These are phyloP conservation scores for Pseudochromis fuscus DNA, from an alignment of 2,797 vertebrate genomes.

Conservation along the genomic window DNA sequence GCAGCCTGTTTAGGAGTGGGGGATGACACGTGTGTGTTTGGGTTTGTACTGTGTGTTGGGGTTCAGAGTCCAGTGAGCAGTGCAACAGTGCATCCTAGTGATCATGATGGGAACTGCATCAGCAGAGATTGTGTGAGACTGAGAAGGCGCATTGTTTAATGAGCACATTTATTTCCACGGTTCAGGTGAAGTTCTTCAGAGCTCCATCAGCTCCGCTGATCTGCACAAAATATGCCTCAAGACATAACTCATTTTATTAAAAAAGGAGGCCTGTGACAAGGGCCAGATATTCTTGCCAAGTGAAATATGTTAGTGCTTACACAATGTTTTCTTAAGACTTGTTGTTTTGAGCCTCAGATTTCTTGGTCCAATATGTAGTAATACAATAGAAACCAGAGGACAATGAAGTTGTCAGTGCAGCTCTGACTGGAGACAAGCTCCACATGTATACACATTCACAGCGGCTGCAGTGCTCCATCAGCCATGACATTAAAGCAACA, in stretches of 20 bases:
- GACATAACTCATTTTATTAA: constrained; percentile 8
- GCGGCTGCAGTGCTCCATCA: constrained; percentile 5
- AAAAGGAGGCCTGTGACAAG: constrained; percentile 50
- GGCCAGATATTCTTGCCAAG: constrained; percentile 62
- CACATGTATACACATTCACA: constrained; percentile 1
- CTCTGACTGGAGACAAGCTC: constrained; percentile 7
- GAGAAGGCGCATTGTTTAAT: background rate
- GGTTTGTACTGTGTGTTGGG: constrained; percentile 13
- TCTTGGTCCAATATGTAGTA: constrained; percentile 48
- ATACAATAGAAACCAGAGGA: constrained; percentile 47
- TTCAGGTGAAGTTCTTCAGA: constrained; percentile 4
- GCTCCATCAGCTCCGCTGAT: background rate
- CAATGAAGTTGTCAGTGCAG: constrained; percentile 17
- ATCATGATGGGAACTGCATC: background rate
- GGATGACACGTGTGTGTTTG: constrained; percentile 29
- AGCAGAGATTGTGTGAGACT: background rate
- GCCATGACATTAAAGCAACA: constrained; percentile 37
- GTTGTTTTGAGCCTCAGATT: constrained; percentile 56
- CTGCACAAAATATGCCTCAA: background rate
- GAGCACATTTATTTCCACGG: background rate
- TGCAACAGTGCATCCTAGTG: constrained; percentile 71
- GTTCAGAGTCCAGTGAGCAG: constrained; percentile 17
- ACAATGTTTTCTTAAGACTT: constrained; percentile 56
- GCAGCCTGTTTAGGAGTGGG: constrained; percentile 45
- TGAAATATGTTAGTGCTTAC: constrained; percentile 62